Conservation (phyloP, 2,113 vertebrate genomes). For the Etheostoma cragini region DNA sequence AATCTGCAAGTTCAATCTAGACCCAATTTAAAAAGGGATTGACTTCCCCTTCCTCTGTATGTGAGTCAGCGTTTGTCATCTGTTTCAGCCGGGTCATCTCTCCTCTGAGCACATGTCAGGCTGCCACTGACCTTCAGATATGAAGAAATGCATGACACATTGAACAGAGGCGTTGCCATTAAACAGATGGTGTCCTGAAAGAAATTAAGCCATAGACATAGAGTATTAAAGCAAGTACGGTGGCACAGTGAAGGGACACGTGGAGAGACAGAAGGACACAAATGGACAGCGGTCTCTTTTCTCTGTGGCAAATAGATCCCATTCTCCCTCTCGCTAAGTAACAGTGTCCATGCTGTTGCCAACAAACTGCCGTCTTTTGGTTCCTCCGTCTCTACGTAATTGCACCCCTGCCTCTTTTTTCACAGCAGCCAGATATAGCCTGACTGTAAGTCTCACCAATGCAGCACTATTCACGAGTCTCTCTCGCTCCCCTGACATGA, state of each 20-base stretch:
- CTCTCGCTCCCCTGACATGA: conserved; percentile 23
- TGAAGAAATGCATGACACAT: conserved; percentile 25
- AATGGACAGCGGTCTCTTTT: conserved; percentile 17
- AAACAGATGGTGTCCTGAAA: conserved; percentile 18
- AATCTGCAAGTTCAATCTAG: conserved; percentile 27
- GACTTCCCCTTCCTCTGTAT: conserved; percentile 13
- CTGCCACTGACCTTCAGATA: conserved; percentile 53
- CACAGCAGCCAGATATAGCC: conserved; percentile 49
- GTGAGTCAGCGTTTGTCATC: conserved; percentile 35
- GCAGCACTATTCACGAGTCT: conserved; percentile 24
- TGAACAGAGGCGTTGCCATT: conserved; percentile 11
- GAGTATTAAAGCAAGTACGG: background rate
- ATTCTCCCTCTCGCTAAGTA: conserved; percentile 48
- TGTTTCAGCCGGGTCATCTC: conserved; percentile 29
- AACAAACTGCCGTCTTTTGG: conserved; percentile 61
- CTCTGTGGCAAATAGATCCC: conserved; percentile 47
- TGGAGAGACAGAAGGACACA: conserved; percentile 21
- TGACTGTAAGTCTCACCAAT: conserved; percentile 35
- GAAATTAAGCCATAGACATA: conserved; percentile 30
- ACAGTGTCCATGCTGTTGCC: conserved; percentile 51
- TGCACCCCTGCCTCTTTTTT: conserved; percentile 57
- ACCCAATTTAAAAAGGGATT: conserved; percentile 45
- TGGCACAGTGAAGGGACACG: conserved; percentile 12
- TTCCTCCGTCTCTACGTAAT: conserved; percentile 56
- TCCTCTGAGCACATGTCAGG: conserved; percentile 30